Conservation (phyloP, 1,140 invertebrate genomes). For the Pachypeltis micranthus region DNA sequence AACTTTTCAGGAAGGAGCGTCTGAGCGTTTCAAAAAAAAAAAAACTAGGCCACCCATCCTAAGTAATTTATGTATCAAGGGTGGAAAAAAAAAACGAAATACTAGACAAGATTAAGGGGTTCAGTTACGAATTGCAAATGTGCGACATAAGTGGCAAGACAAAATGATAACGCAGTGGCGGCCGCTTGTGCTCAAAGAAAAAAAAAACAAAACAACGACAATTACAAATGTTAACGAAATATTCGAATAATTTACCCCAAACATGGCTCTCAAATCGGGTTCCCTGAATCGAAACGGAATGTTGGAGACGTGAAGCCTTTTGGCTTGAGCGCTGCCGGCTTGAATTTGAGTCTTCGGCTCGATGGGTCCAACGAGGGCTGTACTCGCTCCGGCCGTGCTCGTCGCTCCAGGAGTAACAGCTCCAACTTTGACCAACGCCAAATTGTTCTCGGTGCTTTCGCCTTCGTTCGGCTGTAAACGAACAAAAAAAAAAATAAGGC, state of each 20-base stretch:
- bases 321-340: conserved; percentile 47
- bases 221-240: background rate
- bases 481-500: background rate
- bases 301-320: conserved; percentile 90
- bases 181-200: too few relatives aligned
- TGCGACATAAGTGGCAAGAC: too few relatives aligned
- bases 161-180: too few relatives aligned
- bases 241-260: conserved; percentile 71
- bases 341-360: conserved; percentile 27
- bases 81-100: too few relatives aligned
- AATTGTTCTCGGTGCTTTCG: conserved; percentile 25
- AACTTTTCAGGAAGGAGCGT: too few relatives aligned
- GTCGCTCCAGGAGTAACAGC: conserved; percentile 28
- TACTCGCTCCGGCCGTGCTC: conserved; percentile 18
- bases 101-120: too few relatives aligned
- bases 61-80: too few relatives aligned
- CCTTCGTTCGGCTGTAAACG: conserved; percentile 15
- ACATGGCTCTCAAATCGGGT: conserved; percentile 92
- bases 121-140: too few relatives aligned
- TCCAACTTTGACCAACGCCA: conserved; percentile 28
- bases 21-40: too few relatives aligned
- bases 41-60: too few relatives aligned
- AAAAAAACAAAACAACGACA: conserved; percentile 14
- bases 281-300: conserved; percentile 98
- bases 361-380: conserved; percentile 26